Conservation (phyloP, 1,140 invertebrate genomes). For the Neomicropteryx cornuta region DNA sequence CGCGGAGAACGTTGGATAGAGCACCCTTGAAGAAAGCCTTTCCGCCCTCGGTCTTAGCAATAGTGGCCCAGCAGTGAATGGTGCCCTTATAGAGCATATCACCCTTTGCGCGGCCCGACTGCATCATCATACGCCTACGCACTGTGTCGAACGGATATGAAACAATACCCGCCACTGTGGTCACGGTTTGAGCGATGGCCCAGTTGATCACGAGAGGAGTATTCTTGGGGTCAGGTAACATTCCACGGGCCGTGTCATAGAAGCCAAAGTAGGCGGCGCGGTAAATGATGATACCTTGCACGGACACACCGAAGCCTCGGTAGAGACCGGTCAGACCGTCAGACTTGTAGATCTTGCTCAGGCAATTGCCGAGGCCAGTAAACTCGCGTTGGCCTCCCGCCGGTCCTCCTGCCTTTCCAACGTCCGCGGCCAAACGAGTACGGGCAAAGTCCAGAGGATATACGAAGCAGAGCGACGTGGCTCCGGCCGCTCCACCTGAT, state of each 20-base stretch:
- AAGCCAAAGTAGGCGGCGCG: constrained; percentile 91
- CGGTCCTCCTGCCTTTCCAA: constrained; percentile 77
- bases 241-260: constrained; percentile 85
- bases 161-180: constrained; percentile 76
- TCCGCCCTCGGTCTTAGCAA: constrained; percentile 57
- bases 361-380: constrained; percentile 76
- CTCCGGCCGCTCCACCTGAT: constrained; percentile 89
- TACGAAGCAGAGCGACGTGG: constrained; percentile 86
- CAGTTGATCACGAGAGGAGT: constrained; percentile 78
- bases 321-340: constrained; percentile 83
- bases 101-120: constrained; percentile 60
- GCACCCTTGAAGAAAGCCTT: constrained; percentile 77
- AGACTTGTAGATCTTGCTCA: constrained; percentile 76
- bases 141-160: constrained; percentile 95
- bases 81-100: constrained; percentile 77
- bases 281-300: constrained; percentile 83
- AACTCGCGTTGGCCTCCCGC: constrained; percentile 72
- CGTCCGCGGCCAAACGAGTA: constrained; percentile 82
- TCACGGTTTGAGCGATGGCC: constrained; percentile 78
- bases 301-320: constrained; percentile 87
- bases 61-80: constrained; percentile 71
- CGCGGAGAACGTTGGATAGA: constrained; percentile 65
- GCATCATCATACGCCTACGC: constrained; percentile 90
- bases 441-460: constrained; percentile 93
- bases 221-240: constrained; percentile 75